A percentile compares a stretch with the other conserved stretches of the same genome.
Conservation (phyloP, 2,113 vertebrate species). For the Ageneiosus marmoratus region DNA sequence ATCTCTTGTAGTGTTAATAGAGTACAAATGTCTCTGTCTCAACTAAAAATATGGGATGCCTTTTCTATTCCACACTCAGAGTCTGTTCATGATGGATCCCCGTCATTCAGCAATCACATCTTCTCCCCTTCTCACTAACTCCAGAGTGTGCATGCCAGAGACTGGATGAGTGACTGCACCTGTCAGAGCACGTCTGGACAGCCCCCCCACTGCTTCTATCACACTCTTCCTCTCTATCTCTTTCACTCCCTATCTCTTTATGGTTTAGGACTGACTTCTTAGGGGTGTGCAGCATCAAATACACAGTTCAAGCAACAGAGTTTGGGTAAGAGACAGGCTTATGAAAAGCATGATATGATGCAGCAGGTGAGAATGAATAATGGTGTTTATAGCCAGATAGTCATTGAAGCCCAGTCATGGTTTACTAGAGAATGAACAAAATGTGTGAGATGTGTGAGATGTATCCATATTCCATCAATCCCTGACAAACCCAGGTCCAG, state of each 20-base stretch:
- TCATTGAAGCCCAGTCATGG: slow-evolving; percentile 1
- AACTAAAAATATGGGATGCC: background rate
- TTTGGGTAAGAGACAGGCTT: background rate
- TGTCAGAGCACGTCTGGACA: slow-evolving; percentile 47
- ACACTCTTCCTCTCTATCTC: slow-evolving; percentile 13
- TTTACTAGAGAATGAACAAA: slow-evolving; percentile 19
- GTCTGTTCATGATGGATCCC: slow-evolving; percentile 28
- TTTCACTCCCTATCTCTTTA: slow-evolving; percentile 12
- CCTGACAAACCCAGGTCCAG: slow-evolving; percentile 24
- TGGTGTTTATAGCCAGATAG: slow-evolving; percentile 8
- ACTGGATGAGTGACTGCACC: slow-evolving; percentile 41
- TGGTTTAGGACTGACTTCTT: background rate
- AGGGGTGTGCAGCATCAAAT: background rate
- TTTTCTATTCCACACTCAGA: background rate
- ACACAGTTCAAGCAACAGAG: background rate
- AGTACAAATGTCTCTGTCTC: background rate
- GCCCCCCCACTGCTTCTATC: background rate
- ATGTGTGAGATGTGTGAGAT: slow-evolving; percentile 8
- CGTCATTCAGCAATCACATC: slow-evolving; percentile 38
- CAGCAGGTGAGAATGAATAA: slow-evolving; percentile 4
- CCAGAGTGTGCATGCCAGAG: slow-evolving; percentile 29
- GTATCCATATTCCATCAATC: slow-evolving; percentile 8
- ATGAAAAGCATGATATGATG: slow-evolving; percentile 19
- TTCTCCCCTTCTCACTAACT: background rate
- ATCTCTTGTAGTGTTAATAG: background rate